Conservation (phyloP, 2,113 vertebrate genomes). For the Nibea albiflora region DNA sequence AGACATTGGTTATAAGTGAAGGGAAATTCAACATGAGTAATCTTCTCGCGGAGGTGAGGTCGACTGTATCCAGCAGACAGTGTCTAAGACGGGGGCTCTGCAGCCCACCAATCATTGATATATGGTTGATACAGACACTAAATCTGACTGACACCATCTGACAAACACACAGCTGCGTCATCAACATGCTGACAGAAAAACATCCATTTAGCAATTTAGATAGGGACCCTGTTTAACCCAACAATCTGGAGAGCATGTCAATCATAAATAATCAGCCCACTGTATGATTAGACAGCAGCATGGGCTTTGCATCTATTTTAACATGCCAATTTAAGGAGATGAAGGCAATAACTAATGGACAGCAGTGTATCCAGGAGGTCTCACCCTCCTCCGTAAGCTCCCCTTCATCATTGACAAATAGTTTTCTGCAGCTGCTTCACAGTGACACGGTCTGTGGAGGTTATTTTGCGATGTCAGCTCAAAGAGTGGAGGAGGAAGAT, state of each 20-base stretch:
- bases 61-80: slow-evolving; percentile 4
- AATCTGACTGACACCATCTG: slow-evolving; percentile 58
- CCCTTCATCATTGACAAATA: slow-evolving; percentile 51
- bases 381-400: slow-evolving; percentile 15
- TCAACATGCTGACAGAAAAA: slow-evolving; percentile 51
- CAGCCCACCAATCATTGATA: slow-evolving; percentile 31
- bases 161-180: slow-evolving; percentile 64
- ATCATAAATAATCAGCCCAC: slow-evolving; percentile 64
- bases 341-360: slow-evolving; percentile 31
- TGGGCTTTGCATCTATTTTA: slow-evolving; percentile 33
- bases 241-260: slow-evolving; percentile 65
- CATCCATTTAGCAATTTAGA: slow-evolving; percentile 69
- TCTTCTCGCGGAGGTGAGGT: slow-evolving; percentile 37
- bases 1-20: slow-evolving; percentile 59
- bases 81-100: slow-evolving; percentile 8
- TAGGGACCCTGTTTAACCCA: slow-evolving; percentile 52
- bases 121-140: slow-evolving; percentile 40
- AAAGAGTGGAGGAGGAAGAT: slow-evolving; percentile 5
- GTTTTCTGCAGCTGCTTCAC: slow-evolving; percentile 43
- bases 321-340: slow-evolving; percentile 34
- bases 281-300: slow-evolving; percentile 36
- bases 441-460: background rate
- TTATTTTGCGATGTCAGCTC: slow-evolving; percentile 55
- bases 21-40: slow-evolving; percentile 63
- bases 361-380: slow-evolving; percentile 9